Evolutionary conservation across 2,797 vertebrate genomes (phyloP).

Genomic region (Tiaroga cobitis): DNA sequence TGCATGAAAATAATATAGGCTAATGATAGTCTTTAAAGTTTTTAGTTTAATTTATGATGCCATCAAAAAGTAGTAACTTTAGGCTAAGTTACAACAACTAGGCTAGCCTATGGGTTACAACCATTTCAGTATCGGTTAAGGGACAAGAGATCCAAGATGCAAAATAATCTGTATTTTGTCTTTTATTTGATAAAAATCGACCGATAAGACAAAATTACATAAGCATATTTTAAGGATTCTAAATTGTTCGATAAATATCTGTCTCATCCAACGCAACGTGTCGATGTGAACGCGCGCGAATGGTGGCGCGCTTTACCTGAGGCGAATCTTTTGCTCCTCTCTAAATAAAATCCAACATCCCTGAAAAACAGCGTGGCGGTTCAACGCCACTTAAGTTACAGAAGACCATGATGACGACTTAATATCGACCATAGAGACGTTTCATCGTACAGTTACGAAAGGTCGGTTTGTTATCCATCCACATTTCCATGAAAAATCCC

Average conservation of each 20-base stretch:
- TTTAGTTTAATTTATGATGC: not conserved
- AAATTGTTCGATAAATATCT: not conserved
- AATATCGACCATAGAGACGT: not conserved
- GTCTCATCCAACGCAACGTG: not conserved
- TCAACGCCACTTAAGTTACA: not conserved
- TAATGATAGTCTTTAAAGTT: not conserved
- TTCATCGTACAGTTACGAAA: not conserved
- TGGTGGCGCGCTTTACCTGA: constrained; percentile 42
- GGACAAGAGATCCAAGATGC: not conserved
- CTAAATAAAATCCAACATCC: not conserved
- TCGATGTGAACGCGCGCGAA: not conserved
- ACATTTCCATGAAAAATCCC: not conserved
- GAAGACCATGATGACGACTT: not conserved
- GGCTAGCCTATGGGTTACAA: too few species aligned
- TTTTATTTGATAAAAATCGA: not conserved
- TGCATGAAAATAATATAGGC: not conserved
- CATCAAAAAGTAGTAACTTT: not conserved
- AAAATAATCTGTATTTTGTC: not conserved
- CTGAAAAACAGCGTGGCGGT: not conserved
- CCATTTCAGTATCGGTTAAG: not conserved
- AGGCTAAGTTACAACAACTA: too few species aligned
- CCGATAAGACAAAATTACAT: too few species aligned
- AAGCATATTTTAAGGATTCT: not conserved
- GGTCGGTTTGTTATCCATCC: not conserved
- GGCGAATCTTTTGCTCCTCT: not conserved